These are phyloP conservation scores for Craseonycteris thonglongyai DNA, from an alignment of 2,113 vertebrate species.

Conservation along the genomic window DNA sequence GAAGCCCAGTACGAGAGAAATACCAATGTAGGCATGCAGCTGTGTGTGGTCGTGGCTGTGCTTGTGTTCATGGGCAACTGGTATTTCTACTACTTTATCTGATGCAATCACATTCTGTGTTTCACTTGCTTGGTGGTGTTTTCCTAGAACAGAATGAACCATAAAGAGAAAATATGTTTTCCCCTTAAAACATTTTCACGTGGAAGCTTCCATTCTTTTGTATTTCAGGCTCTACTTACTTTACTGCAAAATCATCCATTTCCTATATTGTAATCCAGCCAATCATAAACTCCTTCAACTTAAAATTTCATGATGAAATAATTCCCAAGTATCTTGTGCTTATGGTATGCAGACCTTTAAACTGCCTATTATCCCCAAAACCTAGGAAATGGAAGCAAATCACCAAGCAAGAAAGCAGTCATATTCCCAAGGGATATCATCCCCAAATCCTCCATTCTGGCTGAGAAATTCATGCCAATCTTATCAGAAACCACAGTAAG, in stretches of 20 bases:
- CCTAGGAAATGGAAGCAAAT: conserved; percentile 30
- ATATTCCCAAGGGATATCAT: background rate
- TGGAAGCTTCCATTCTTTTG: background rate
- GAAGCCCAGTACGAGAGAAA: conserved; percentile 96
- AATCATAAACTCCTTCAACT: conserved; percentile 29
- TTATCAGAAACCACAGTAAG: background rate
- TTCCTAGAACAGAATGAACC: conserved; percentile 76
- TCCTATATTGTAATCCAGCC: background rate
- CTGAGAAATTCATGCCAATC: background rate
- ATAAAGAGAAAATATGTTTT: conserved; percentile 30
- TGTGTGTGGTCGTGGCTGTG: conserved; percentile 84
- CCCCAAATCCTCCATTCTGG: background rate
- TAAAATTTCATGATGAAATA: conserved; percentile 24
- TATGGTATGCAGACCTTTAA: conserved; percentile 18
- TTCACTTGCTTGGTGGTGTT: conserved; percentile 81
- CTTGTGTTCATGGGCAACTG: conserved; percentile 79
- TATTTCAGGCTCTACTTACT: conserved; percentile 27
- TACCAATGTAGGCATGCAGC: conserved; percentile 94
- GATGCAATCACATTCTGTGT: conserved; percentile 80
- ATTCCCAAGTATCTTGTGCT: background rate
- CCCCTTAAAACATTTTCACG: background rate
- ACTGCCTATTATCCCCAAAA: conserved; percentile 24
- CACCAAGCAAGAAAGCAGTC: background rate
- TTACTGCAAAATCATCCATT: conserved; percentile 13
- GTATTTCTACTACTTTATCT: conserved; percentile 78